Evolutionary conservation across 1,140 invertebrate species (phyloP), one percentile per base, ranked within the genome.

Genomic region (Popillia japonica): DNA sequence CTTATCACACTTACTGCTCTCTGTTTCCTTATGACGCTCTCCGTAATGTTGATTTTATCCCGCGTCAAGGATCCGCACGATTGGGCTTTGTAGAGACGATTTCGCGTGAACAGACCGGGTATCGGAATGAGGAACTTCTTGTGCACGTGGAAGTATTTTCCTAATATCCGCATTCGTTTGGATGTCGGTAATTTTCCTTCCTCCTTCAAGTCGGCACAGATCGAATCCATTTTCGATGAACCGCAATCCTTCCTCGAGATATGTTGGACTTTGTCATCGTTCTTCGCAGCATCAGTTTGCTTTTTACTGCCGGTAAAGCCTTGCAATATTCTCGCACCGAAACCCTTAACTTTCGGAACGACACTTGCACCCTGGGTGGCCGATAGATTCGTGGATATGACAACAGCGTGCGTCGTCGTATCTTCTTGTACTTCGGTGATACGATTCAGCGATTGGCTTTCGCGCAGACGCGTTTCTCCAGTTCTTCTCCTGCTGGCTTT

Each of bases 391-490:
- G 85, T 83, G 4, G 83, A 80, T 40, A 84, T 83, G 3, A 84
- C 80, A 41, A 85, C 59, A 20, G 82, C 79, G 59, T 85, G 84
- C 10, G 82, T 79, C 11, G 75, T 55, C 3, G 79, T 81, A 40
- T 85, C 89, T 87, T 93, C 93, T 82, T 93, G 92, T 14, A 93
- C 92, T 86, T 95, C 94, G 10, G 94, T 94, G 55, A 96, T 95
- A 34, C 94, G 89, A 85, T 96, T 95, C 23, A 96, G 85, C 8
- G 94, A 95, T 82, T 95, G 94, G 82, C 93, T 94, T 87, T 95
- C 94, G 7, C 94, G 87, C 20, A 95, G 86, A 3, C 93, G 88
- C 2, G 92, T 93, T 82, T 94, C 92, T 0, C 90, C 89, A 10
- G 88, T 87, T 79, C 91, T 87, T 79, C 92, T 88, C 75, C 91